phyloP scores from a whole-genome alignment of 2,797 vertebrate species.

The Furcifer pardalis region DNA sequence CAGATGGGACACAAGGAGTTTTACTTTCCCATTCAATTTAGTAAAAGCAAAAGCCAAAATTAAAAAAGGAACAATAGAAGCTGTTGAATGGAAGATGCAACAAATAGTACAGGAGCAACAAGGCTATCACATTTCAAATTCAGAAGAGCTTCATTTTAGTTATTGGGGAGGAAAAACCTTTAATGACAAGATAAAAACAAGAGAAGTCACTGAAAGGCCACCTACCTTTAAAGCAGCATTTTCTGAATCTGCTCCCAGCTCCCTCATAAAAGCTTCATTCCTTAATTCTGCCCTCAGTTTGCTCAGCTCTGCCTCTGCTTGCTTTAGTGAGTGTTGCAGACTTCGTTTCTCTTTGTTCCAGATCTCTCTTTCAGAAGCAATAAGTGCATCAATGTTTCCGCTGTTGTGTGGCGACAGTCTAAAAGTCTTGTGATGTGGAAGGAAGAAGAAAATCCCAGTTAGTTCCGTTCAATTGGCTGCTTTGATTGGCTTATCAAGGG shows the following conservation, averaged over 20 bases:
- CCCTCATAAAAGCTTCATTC: constrained; percentile 80
- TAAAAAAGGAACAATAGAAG: neutral
- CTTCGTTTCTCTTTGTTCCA: constrained; percentile 85
- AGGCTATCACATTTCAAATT: neutral
- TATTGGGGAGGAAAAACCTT: constrained; percentile 5
- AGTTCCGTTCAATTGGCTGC: constrained; percentile 8
- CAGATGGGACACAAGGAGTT: neutral
- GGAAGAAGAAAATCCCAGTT: neutral
- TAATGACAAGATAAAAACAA: neutral
- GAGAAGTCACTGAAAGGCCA: neutral
- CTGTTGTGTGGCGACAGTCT: constrained; percentile 64
- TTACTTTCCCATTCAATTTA: neutral
- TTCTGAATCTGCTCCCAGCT: constrained; percentile 85
- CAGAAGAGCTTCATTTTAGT: neutral
- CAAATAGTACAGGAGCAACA: neutral
- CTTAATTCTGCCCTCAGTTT: constrained; percentile 87
- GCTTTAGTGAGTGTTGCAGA: constrained; percentile 86
- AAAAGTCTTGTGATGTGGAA: constrained; percentile 67
- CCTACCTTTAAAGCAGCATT: constrained; percentile 87
- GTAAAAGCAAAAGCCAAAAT: neutral
- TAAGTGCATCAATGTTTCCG: constrained; percentile 73
- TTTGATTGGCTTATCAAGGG: neutral
- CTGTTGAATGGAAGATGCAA: neutral
- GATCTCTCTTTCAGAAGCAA: constrained; percentile 85
- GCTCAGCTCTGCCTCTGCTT: constrained; percentile 84